Base-by-base conservation (phyloP, 2,888 invertebrate species). In the Odontocolon sp. region DNA sequence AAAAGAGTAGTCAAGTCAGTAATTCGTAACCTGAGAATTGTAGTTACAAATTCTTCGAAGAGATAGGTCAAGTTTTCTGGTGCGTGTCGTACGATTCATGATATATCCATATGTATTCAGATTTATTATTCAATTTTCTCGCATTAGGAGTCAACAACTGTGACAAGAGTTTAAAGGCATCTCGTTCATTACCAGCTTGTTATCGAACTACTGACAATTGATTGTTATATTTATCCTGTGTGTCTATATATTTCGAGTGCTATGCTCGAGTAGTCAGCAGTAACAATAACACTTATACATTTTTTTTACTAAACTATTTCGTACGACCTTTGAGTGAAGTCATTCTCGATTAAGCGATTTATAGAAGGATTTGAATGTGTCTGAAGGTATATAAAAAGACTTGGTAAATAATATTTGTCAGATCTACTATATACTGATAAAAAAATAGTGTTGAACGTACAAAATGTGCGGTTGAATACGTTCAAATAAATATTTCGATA, bases 41-140 rank as follows among this genome's bases (percentile, higher is more conserved):
- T 38, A 14, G 23, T 38, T 52, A n/a, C n/a, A n/a, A n/a, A n/a
- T n/a, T n/a, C n/a, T n/a, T n/a, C n/a, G n/a, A n/a, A n/a, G n/a
- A n/a, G n/a, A n/a, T 64, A 52, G 64, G 64, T 67, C 56, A 56
- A 67, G 67, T 42, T 67, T 67, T 42, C 42, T 14, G 14, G 8
- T n/a, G 8, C 11, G 14, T 9, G 23, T 31, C 31, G 28, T 1
- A 54, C 59, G 26, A 9, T 18, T 26, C 6, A 6, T 6, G 4
- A 5, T 18, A 18, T 26, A 42, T 45, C 28, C 9, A 28, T 42
- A 18, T 18, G 16, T n/a, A 14, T n/a, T 23, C 21, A 36, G n/a
- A 52, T 61, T 54, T 21, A 6, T 42, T 54, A 33, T 33, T 40
- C 42, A 70, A 70, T 70, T 33, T 54, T 54, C 26, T 14, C 45